Conservation (phyloP, 2,113 vertebrate species). For the Thamnophis sirtalis region DNA sequence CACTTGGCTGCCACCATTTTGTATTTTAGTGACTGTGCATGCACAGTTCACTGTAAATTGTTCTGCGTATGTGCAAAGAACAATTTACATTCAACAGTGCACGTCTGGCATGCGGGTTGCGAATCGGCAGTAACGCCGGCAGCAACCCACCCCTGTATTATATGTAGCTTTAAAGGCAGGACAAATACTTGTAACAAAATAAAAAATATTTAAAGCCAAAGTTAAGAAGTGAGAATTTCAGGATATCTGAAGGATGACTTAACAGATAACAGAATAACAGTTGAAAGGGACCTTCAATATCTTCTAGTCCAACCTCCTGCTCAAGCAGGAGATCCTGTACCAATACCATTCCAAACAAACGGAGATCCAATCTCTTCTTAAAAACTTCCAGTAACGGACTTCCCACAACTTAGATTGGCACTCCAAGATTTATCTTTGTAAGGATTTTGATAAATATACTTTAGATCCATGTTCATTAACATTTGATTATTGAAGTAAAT, state of each 20-base stretch:
- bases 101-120: no score
- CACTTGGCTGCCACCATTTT: no score
- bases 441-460: not conserved
- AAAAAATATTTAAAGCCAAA: not conserved
- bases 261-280: not conserved
- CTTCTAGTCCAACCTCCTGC: not conserved
- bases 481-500: not conserved
- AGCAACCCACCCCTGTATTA: no score
- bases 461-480: not conserved
- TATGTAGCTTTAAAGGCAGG: not conserved
- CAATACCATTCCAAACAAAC: not conserved
- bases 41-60: no score
- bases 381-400: not conserved
- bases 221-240: not conserved
- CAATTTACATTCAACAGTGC: no score
- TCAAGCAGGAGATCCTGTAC: not conserved
- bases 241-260: not conserved
- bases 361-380: not conserved
- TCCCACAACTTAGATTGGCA: not conserved
- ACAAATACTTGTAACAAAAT: not conserved
- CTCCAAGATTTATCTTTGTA: not conserved
- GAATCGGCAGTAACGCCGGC: no score
- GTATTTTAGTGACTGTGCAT: no score
- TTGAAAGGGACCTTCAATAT: not conserved
- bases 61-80: no score